Evolutionary conservation across 2,113 vertebrate genomes (phyloP), one percentile per base, ranked within the genome.

Genomic region (Barbus barbus): DNA sequence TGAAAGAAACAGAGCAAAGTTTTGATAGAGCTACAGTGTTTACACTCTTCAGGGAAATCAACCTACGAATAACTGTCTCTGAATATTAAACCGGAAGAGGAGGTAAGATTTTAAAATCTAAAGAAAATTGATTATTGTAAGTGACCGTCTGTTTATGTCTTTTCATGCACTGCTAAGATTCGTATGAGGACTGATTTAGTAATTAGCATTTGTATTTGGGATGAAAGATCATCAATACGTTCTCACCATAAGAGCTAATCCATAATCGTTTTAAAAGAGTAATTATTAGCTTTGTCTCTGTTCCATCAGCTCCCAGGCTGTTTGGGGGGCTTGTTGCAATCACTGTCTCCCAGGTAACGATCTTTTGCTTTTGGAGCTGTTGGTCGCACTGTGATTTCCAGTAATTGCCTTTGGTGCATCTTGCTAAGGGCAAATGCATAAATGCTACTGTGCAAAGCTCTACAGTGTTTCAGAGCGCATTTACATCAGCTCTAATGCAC

Each of bases 141-240:
- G 8, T 36, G 16, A 36, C 63, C 11, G 41, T 3, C 11, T 44
- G 41, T 44, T 44, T 44, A 44, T 44, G 41, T 44, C 11, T 44
- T 9, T 44, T 44, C 9, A 31, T 22, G 46, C n/a, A 41, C 38
- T 9, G 75, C 33, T 76, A 18, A 36, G 48, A 36, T 22, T 56
- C 28, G 9, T 77, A 13, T 14, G 51, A 31, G 31, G 41, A 33
- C 26, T 53, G 48, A 14, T 44, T 44, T 9, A 60, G 33, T 44
- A 58, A 82, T 73, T 73, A 82, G 51, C 18, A 2, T 60, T 82
- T n/a, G 36, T n/a, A 16, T 46, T 36, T 38, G 75, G 75, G 16
- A 24, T 24, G n/a, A 53, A 58, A 83, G 12, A 41, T 20, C 9
- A 73, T 58, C 31, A 60, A 31, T 44, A 72, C 14, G 2, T 7